Evolutionary conservation across 2,113 vertebrate species (phyloP), one percentile per base, ranked within the genome.

Genomic region (Chlamydotis undulata): DNA sequence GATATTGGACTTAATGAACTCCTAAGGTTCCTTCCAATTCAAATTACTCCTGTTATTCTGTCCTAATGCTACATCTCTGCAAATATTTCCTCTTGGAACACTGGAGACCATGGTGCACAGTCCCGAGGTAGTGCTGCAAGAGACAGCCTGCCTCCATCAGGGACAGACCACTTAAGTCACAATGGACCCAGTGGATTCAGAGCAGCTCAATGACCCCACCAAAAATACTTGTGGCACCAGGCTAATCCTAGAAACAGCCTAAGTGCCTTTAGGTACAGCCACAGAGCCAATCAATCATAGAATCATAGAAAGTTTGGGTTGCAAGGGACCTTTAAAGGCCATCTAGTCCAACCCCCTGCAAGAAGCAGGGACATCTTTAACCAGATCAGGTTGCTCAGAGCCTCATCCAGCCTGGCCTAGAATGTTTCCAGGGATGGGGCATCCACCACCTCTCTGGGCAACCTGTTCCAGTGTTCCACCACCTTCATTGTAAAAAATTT

Each of bases 41-140:
- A 67, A 81, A 75, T 67, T 50, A n/a, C 14, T 41, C 24, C 57
- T 70, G 14, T 61, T n/a, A 28, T 22, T 78, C 47, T 56, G 21
- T 65, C 77, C 19, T 65, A 49, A 65, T 1, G 2, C 55, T 67
- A 37, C 29, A 77, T 2, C 17, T 94, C 64, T n/a, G 6, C 45
- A 74, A 89, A 49, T 11, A 35, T 1, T 3, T 39, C 35, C 11
- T 76, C 64, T n/a, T 50, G 77, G 55, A 53, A 24, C 33, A 19
- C 45, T 26, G 45, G 45, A 22, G 28, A 73, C 16, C 6, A 7
- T 22, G 15, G 12, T 52, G 39, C n/a, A 21, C n/a, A 28, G 3
- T 2, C 15, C 19, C 5, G 10, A 35, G 43, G 25, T 0, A 79
- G 47, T 1, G 1, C 22, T 47, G n/a, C 78, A 90, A 45, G 16